Evolutionary conservation across 2,888 invertebrate genomes (phyloP), one percentile per base, ranked within the genome.

Genomic region (Cosmia trapezina): DNA sequence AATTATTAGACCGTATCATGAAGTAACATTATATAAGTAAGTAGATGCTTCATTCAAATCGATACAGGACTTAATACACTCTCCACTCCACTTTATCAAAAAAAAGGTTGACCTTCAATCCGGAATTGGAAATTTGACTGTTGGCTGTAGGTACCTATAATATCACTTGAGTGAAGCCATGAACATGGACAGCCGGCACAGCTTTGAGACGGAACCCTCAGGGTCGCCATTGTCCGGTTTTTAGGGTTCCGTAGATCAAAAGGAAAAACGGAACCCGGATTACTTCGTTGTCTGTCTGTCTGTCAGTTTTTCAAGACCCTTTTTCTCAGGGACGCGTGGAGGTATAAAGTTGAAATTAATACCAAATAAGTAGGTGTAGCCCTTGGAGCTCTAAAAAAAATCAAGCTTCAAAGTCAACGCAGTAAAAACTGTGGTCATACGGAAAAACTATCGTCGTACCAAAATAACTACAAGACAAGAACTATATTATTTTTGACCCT

Each of bases 401-500:
- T 28, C 3, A 28, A 28, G 28, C 28, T 28, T 28, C 28, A 2
- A 28, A 2, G 28, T 28, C 28, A 28, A 28, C 28, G 28, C 28
- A 28, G 3, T 28, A 28, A 28, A 28, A 28, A n/a, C n/a, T n/a
- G n/a, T n/a, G n/a, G n/a, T n/a, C n/a, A n/a, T n/a, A n/a, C n/a
- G n/a, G n/a, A n/a, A n/a, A 4, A 64, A 17, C 37, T n/a, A n/a
- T 7, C 54, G 28, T 28, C 28, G 7, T 28, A 63, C 14, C 5
- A 1, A 22, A 1, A 1, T 19, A 41, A 7, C 22, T 37, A 49
- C 47, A 41, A 14, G 28, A 49, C 47, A 41, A 14, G 28, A 45
- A 47, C 47, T 54, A 33, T 28, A 53, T 60, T n/a, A n/a, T n/a
- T n/a, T 60, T 73, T 56, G 49, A 64, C 41, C 45, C 53, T 73